A percentile compares a stretch with the other conserved stretches of the same genome.
These are phyloP conservation scores for Sesia bembeciformis DNA, from an alignment of 2,888 invertebrate species.

Conservation along the genomic window DNA sequence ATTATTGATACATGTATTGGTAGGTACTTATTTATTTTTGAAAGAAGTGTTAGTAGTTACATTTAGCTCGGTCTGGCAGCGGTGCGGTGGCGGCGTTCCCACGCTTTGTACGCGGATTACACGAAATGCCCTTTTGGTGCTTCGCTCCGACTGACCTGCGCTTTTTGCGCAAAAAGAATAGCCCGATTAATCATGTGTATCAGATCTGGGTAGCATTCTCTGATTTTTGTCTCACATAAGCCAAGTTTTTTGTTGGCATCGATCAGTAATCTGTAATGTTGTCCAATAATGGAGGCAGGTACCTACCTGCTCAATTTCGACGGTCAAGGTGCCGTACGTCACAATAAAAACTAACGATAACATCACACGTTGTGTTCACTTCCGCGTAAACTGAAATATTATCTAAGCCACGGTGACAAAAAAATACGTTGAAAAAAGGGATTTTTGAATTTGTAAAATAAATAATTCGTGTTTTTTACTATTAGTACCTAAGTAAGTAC, in stretches of 20 bases:
- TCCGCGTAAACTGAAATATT: too few species aligned
- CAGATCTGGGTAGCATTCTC: slow-evolving; percentile 48
- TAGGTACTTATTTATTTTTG: too few species aligned
- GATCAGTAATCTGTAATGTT: slow-evolving; percentile 38
- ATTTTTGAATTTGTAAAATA: too few species aligned
- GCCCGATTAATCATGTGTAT: slow-evolving; percentile 62
- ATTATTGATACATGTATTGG: too few species aligned
- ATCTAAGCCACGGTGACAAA: too few species aligned
- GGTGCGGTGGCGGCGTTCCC: slow-evolving; percentile 35
- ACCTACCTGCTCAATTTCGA: slow-evolving; percentile 70
- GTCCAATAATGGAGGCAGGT: slow-evolving; percentile 43
- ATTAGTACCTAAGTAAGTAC: too few species aligned
- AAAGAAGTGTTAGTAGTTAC: too few species aligned
- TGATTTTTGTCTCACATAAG: slow-evolving; percentile 47
- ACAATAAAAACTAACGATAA: slow-evolving; percentile 37
- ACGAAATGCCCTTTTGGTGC: slow-evolving; percentile 69
- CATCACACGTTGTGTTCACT: too few species aligned
- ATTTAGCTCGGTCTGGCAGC: too few species aligned
- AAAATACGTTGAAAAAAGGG: too few species aligned
- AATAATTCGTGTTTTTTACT: too few species aligned
- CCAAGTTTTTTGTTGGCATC: slow-evolving; percentile 45
- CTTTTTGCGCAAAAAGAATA: slow-evolving; percentile 68
- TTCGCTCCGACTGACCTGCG: slow-evolving; percentile 64
- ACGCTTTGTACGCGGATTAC: slow-evolving; percentile 61
- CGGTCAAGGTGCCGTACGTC: slow-evolving; percentile 66